Evolutionary conservation across 2,113 vertebrate species (phyloP).

Genomic region (Phainopepla nitens): DNA sequence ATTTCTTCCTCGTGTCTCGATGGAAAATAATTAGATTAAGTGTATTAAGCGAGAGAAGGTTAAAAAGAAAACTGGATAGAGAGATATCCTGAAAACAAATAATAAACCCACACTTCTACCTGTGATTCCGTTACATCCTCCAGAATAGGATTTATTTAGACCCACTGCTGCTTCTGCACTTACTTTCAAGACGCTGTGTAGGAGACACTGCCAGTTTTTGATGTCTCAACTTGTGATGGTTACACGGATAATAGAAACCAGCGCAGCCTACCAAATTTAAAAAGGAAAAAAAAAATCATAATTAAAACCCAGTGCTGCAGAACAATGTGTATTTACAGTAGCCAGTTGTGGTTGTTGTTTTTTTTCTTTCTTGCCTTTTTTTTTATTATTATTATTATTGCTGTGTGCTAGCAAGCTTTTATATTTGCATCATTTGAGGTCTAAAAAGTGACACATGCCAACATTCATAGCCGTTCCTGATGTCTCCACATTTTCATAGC

Average conservation of each 20-base stretch:
- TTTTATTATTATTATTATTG: slow-evolving; percentile 71
- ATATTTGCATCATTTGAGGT: slow-evolving; percentile 85
- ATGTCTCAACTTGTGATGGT: slow-evolving; percentile 69
- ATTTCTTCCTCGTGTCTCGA: slow-evolving; percentile 38
- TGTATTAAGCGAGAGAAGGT: slow-evolving; percentile 6
- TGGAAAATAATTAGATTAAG: slow-evolving; percentile 60
- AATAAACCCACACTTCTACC: background rate
- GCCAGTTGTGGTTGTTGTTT: background rate
- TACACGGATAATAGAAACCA: slow-evolving; percentile 53
- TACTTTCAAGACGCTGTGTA: slow-evolving; percentile 26
- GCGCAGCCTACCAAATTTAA: slow-evolving; percentile 38
- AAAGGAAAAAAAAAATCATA: slow-evolving; percentile 1
- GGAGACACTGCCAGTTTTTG: slow-evolving; percentile 62
- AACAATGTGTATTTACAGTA: slow-evolving; percentile 76
- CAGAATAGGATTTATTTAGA: slow-evolving; percentile 54
- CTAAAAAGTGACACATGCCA: slow-evolving; percentile 95
- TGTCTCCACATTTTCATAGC: slow-evolving; percentile 84
- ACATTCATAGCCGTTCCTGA: slow-evolving; percentile 81
- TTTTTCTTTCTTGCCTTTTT: slow-evolving; percentile 18
- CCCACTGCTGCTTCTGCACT: slow-evolving; percentile 48
- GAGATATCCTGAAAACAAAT: slow-evolving; percentile 28
- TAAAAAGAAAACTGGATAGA: slow-evolving; percentile 21
- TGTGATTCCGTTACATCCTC: slow-evolving; percentile 30
- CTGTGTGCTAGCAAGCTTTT: slow-evolving; percentile 83
- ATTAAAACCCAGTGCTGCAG: slow-evolving; percentile 72